Evolutionary conservation across 2,797 vertebrate species (phyloP).

Genomic region (Tamandua tetradactyla): DNA sequence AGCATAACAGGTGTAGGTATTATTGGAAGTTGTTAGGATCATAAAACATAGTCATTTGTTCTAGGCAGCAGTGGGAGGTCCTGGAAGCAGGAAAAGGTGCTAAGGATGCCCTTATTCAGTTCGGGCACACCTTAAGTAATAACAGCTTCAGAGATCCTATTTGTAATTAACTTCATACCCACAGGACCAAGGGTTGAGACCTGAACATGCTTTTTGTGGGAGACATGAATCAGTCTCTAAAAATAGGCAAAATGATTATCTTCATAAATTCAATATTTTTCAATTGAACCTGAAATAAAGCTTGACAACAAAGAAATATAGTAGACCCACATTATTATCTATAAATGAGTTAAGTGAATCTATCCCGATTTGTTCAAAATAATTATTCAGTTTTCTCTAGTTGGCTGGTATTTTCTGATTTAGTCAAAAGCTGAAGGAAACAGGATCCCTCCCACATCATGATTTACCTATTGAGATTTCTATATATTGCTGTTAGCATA

Average conservation of each 20-base stretch:
- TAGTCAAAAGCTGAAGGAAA: neutral
- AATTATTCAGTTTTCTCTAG: neutral
- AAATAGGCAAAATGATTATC: neutral
- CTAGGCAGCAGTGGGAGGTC: neutral
- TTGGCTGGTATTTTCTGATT: neutral
- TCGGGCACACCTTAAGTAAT: too few species aligned
- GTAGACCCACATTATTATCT: neutral
- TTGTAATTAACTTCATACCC: too few species aligned
- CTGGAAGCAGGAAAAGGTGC: neutral
- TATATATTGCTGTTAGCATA: too few species aligned
- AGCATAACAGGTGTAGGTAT: neutral
- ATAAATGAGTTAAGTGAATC: neutral
- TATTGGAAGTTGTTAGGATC: neutral
- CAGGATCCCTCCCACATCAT: neutral
- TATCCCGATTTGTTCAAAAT: slow-evolving; percentile 6
- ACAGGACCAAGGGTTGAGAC: too few species aligned
- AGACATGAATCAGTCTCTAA: too few species aligned
- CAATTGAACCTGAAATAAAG: neutral
- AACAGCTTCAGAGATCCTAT: too few species aligned
- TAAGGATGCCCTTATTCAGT: neutral
- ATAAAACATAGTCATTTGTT: neutral
- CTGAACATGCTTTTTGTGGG: too few species aligned
- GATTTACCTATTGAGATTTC: too few species aligned
- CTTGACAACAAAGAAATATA: neutral
- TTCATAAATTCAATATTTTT: neutral